Conservation (phyloP, 37 sponge, comb jelly and placozoan genomes). For the Lycopodina hypogea region DNA sequence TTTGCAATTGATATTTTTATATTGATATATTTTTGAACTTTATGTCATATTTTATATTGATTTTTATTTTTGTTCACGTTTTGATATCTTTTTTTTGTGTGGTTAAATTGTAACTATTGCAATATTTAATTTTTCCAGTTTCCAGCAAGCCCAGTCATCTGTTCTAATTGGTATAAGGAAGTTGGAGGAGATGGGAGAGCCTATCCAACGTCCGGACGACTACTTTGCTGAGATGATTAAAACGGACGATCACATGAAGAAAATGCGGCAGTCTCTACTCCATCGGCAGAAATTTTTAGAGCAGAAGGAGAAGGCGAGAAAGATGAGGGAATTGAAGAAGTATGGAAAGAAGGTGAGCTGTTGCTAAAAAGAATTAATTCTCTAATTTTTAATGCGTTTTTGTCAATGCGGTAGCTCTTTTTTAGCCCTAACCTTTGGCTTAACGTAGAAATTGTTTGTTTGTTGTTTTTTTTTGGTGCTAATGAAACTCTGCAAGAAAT, state of each 20-base stretch:
- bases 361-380: not conserved
- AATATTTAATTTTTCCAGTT: constrained; percentile 12
- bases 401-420: no score
- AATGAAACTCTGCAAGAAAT: no score
- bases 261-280: constrained; percentile 74
- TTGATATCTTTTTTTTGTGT: not conserved
- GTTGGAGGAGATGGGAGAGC: constrained; percentile 63
- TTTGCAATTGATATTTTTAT: not conserved
- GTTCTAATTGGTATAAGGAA: constrained; percentile 49
- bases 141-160: constrained; percentile 54
- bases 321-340: constrained; percentile 80
- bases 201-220: constrained; percentile 80
- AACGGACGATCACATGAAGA: constrained; percentile 95
- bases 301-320: constrained; percentile 80
- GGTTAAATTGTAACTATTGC: no score
- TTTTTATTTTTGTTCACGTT: not conserved
- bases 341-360: constrained; percentile 87
- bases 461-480: no score
- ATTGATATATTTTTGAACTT: not conserved
- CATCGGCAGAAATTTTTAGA: constrained; percentile 76
- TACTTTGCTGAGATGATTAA: constrained; percentile 99
- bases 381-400: no score
- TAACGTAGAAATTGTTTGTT: no score
- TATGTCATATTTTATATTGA: not conserved
- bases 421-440: no score